phyloP scores from a whole-genome alignment of 2,113 vertebrate genomes.

The Gavialis gangeticus region DNA sequence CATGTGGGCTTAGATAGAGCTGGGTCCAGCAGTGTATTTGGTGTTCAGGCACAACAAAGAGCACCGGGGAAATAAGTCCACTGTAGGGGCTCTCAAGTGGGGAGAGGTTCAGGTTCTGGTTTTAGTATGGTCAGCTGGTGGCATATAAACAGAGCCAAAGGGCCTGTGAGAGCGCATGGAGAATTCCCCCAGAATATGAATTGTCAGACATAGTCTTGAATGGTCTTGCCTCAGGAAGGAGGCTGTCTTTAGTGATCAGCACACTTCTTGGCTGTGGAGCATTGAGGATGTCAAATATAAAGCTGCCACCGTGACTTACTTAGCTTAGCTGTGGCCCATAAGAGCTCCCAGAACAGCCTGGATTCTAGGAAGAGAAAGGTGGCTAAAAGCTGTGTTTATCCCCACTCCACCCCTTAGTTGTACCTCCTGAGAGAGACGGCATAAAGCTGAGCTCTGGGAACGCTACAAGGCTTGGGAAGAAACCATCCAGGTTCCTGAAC shows the following conservation, averaged over 20 bases:
- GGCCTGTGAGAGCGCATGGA: not conserved
- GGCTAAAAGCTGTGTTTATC: no score
- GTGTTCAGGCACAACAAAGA: not conserved
- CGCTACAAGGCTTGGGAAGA: not conserved
- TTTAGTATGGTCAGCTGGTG: not conserved
- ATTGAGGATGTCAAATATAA: not conserved
- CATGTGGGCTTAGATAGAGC: not conserved
- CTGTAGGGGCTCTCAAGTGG: not conserved
- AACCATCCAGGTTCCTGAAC: not conserved
- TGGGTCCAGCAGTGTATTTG: not conserved
- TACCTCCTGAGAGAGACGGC: not conserved
- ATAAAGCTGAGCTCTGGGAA: not conserved
- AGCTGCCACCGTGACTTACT: not conserved
- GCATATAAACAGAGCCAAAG: not conserved
- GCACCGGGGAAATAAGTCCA: accelerated
- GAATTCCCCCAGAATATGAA: not conserved
- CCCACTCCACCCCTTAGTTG: not conserved
- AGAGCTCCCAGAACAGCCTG: not conserved
- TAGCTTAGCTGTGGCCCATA: not conserved
- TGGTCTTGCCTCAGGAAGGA: no score
- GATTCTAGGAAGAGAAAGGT: not conserved
- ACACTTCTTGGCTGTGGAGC: not conserved
- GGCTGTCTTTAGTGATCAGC: no score
- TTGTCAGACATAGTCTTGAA: not conserved
- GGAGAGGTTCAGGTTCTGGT: not conserved